Evolutionary conservation across 1,140 invertebrate species (phyloP), one percentile per base, ranked within the genome.

Genomic region (Holcopasites calliopsidis): DNA sequence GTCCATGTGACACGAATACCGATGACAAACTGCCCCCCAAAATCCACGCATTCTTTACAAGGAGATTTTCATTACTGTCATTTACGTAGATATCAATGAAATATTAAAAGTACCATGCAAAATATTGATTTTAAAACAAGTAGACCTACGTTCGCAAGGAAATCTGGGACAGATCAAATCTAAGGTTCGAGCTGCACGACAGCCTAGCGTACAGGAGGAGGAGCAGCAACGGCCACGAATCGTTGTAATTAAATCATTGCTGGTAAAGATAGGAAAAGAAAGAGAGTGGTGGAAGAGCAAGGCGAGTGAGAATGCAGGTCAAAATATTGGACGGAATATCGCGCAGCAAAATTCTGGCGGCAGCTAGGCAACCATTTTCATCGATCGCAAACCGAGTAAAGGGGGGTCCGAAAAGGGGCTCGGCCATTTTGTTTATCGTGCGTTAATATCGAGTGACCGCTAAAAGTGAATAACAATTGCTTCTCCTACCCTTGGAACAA

Each of bases 341-440:
- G 64, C 77, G 71, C 64, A 66, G 71, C 77, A 79, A 79, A 79
- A 79, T 79, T 79, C 72, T 76, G 72, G 61, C 70, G 71, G 76
- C 71, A 79, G 77, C 77, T 79, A 79, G 77, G 77, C 77, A 79
- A 79, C 77, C 77, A 79, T 79, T 79, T 79, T 68, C 77, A 79
- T 79, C 77, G 77, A 79, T 79, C 77, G 77, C 57, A n/a, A 47
- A 33, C 54, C 40, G 58, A 28, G 18, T 54, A 13, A 35, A 58
- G 42, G 49, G 76, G 71, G 61, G 18, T 61, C 42, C 58, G 72
- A 79, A 79, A 79, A 70, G 60, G 77, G 64, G 76, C 35, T 64
- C 62, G 72, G 57, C 77, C 72, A 79, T 79, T 79, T 79, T 79
- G 72, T 79, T 79, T 79, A 76, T 73, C 72, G 49, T 44, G 31